Conservation (phyloP, 2,888 invertebrate species). For the Oegoconia quadripuncta region DNA sequence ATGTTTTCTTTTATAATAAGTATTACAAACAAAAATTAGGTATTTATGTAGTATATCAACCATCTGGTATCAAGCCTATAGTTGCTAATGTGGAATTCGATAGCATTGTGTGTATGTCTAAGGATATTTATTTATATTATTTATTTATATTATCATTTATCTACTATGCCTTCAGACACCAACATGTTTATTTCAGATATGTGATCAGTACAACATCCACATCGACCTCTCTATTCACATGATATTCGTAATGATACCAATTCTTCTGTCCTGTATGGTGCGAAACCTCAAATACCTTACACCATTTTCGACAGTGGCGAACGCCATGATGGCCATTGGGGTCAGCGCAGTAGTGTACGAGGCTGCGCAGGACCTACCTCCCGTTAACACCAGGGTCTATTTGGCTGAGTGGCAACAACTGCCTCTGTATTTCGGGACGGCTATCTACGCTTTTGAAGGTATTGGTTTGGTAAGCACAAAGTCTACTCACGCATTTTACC, state of each 20-base stretch:
- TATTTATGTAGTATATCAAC: too few relatives aligned
- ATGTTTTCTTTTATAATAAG: too few relatives aligned
- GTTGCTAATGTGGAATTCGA: too few relatives aligned
- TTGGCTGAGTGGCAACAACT: slow-evolving; percentile 81
- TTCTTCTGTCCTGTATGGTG: slow-evolving; percentile 86
- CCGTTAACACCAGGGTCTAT: slow-evolving; percentile 77
- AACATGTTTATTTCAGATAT: slow-evolving; percentile 75
- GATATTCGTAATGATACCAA: slow-evolving; percentile 85
- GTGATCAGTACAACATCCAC: slow-evolving; percentile 80
- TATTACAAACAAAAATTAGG: too few relatives aligned
- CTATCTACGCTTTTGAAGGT: slow-evolving; percentile 97
- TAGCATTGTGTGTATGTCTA: too few relatives aligned
- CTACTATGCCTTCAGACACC: slow-evolving; percentile 1
- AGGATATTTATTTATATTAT: too few relatives aligned
- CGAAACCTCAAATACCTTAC: slow-evolving; percentile 93
- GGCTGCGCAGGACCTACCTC: slow-evolving; percentile 85
- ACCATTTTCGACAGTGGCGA: slow-evolving; percentile 94
- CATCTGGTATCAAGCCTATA: too few relatives aligned
- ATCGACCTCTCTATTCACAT: slow-evolving; percentile 85
- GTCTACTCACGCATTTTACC: too few relatives aligned
- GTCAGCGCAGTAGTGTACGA: slow-evolving; percentile 88
- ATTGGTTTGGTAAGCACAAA: slow-evolving; percentile 92
- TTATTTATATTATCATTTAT: background rate
- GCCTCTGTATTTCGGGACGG: slow-evolving; percentile 97
- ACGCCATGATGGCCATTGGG: slow-evolving; percentile 88